phyloP scores from a whole-genome alignment of 2,888 invertebrate species.

The Platyscelio sp. region DNA sequence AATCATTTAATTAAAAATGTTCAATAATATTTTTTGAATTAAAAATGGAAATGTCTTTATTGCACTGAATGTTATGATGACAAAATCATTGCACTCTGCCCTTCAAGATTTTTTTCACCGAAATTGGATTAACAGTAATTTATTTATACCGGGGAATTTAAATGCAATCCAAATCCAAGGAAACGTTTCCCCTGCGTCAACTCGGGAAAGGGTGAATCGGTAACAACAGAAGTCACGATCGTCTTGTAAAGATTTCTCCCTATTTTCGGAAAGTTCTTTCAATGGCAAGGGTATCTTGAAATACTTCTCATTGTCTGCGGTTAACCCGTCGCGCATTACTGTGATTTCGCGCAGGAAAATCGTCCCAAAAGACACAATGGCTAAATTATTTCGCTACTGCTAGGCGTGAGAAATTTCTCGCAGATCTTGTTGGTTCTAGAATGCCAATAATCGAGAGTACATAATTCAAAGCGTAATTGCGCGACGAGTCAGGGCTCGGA shows the following conservation, averaged over 20 bases:
- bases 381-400: constrained; percentile 74
- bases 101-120: neutral
- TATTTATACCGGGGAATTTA: neutral
- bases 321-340: constrained; percentile 80
- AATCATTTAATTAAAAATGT: too few species aligned
- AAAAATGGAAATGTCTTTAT: too few species aligned
- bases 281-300: constrained; percentile 55
- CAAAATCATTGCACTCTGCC: too few species aligned
- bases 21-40: too few species aligned
- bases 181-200: constrained; percentile 33
- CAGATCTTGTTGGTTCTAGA: constrained; percentile 38
- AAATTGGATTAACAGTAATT: neutral
- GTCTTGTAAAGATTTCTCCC: constrained; percentile 43
- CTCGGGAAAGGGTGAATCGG: constrained; percentile 43
- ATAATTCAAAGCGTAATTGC: constrained; percentile 83
- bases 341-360: constrained; percentile 76
- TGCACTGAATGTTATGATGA: too few species aligned
- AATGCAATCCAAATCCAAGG: constrained; percentile 27
- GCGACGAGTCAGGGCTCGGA: constrained; percentile 38
- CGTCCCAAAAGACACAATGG: constrained; percentile 71
- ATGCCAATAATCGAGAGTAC: constrained; percentile 77
- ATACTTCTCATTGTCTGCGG: constrained; percentile 81
- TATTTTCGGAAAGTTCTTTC: constrained; percentile 24
- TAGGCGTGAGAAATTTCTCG: constrained; percentile 81
- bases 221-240: constrained; percentile 34